Evolutionary conservation across 1,140 invertebrate genomes (phyloP).

Genomic region (Drosophila novamexicana): DNA sequence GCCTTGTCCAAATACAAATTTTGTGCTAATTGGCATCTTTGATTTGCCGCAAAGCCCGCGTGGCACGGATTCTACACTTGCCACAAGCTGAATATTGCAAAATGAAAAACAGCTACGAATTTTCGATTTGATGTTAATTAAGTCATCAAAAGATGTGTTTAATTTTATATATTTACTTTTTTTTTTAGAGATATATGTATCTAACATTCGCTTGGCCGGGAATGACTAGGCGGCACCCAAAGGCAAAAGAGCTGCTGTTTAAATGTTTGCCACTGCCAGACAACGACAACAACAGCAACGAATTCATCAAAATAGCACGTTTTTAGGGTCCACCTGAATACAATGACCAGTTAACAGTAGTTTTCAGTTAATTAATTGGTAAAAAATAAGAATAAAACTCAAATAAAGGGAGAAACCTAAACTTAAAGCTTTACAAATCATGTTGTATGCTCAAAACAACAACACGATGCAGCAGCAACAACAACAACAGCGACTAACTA

Average conservation of each 20-base stretch:
- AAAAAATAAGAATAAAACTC: slow-evolving; percentile 30
- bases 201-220: background rate
- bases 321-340: slow-evolving; percentile 58
- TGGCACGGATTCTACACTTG: slow-evolving; percentile 33
- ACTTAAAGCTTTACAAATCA: slow-evolving; percentile 66
- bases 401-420: slow-evolving; percentile 58
- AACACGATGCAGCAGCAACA: slow-evolving; percentile 2
- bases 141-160: slow-evolving; percentile 57
- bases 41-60: slow-evolving; percentile 53
- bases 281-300: slow-evolving; percentile 24
- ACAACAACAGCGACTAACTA: slow-evolving; percentile 29
- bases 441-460: slow-evolving; percentile 59
- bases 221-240: slow-evolving; percentile 9
- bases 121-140: slow-evolving; percentile 60
- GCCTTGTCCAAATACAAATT: slow-evolving; percentile 60
- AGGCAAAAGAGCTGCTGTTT: slow-evolving; percentile 9
- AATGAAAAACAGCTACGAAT: slow-evolving; percentile 8
- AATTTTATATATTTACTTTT: background rate
- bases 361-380: slow-evolving; percentile 75
- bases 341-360: slow-evolving; percentile 71
- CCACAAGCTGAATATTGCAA: slow-evolving; percentile 10
- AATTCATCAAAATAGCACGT: slow-evolving; percentile 71
- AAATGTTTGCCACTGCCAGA: slow-evolving; percentile 26
- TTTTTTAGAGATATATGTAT: slow-evolving; percentile 1
- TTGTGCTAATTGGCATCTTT: slow-evolving; percentile 66